phyloP scores from a whole-genome alignment of 2,797 vertebrate genomes.

The Periophthalmus magnuspinnatus region DNA sequence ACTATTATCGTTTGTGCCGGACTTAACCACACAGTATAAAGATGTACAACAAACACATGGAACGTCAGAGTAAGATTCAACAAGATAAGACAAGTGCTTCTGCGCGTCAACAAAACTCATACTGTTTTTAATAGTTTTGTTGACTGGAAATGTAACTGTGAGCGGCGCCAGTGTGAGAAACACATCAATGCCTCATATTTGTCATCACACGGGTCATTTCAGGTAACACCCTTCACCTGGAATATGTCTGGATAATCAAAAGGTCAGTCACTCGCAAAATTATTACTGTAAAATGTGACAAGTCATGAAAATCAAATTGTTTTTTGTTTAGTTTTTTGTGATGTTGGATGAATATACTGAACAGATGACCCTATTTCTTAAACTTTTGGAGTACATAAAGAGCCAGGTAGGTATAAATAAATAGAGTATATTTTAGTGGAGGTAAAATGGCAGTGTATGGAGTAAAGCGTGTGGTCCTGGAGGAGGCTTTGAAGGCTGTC shows the following conservation, averaged over 20 bases:
- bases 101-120: constrained; percentile 12
- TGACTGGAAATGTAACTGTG: constrained; percentile 26
- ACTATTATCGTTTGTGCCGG: neutral
- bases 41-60: neutral
- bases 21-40: neutral
- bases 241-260: neutral
- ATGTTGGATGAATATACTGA: no score
- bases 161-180: neutral
- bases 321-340: no score
- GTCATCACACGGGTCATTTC: constrained; percentile 15
- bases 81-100: constrained; percentile 32
- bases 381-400: no score
- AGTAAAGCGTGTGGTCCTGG: constrained; percentile 26
- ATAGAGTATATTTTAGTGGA: no score
- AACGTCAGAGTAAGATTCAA: constrained; percentile 24
- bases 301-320: no score
- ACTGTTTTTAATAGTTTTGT: constrained; percentile 34
- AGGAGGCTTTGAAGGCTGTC: constrained; percentile 54
- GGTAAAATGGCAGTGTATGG: neutral
- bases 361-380: no score
- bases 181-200: constrained; percentile 18
- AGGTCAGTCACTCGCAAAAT: neutral
- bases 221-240: constrained; percentile 9
- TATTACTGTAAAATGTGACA: neutral
- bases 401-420: no score